Evolutionary conservation across 2,888 invertebrate genomes (phyloP).

Genomic region (Epiblema foenella): DNA sequence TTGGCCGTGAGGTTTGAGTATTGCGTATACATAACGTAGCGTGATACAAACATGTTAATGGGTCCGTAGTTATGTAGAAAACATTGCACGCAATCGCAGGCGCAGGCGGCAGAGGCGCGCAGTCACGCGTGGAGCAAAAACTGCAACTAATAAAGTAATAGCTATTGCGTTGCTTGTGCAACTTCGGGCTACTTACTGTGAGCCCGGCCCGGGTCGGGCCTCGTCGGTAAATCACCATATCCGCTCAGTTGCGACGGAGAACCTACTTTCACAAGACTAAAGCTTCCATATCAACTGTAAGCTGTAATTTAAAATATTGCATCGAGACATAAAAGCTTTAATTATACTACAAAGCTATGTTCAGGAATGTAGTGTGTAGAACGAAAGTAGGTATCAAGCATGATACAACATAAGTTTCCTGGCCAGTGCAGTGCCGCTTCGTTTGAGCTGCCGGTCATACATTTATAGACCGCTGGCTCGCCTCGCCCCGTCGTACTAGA

Average conservation of each 20-base stretch:
- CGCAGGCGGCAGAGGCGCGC: conserved; percentile 47
- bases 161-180: conserved; percentile 54
- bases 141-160: conserved; percentile 52
- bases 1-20: conserved; percentile 23
- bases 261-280: conserved; percentile 45
- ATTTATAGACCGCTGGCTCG: conserved; percentile 45
- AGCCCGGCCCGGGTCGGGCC: conserved; percentile 65
- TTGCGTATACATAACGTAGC: conserved; percentile 51
- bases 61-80: conserved; percentile 52
- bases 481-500: conserved; percentile 51
- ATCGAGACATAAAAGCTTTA: conserved; percentile 25
- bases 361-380: conserved; percentile 25
- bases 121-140: conserved; percentile 56
- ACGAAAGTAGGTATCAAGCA: conserved; percentile 47
- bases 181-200: conserved; percentile 48
- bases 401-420: conserved; percentile 44
- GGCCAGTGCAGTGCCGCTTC: conserved; percentile 36
- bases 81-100: conserved; percentile 49
- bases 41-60: conserved; percentile 56
- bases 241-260: conserved; percentile 50
- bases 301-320: conserved; percentile 16
- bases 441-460: conserved; percentile 39
- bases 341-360: conserved; percentile 27
- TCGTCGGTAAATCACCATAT: conserved; percentile 58
- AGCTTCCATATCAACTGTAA: conserved; percentile 5